A percentile compares a stretch with the other conserved stretches of the same genome.
These are phyloP conservation scores for Apis mellifera DNA, from an alignment of 1,140 invertebrate species.

Conservation along the genomic window Amel_HAv3.1 CM009931.2:23826001-23826500, in stretches of 20 bases:
- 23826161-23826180: too few species aligned
- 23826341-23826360: neutral
- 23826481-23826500: slow-evolving; percentile 10
- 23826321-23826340: too few species aligned
- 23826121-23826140: too few species aligned
- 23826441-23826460: neutral
- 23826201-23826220: too few species aligned
- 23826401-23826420: neutral
- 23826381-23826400: neutral
- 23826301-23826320: too few species aligned
- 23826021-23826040: neutral
- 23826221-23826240: too few species aligned
- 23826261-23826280: neutral
- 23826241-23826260: too few species aligned
- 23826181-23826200: too few species aligned
- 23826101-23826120: too few species aligned
- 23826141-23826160: too few species aligned
- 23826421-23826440: neutral
- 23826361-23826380: neutral
- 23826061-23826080: neutral
- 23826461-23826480: neutral
- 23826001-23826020: neutral
- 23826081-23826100: neutral
- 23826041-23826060: neutral
- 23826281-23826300: neutral